These are phyloP conservation scores for Pachymerium ferrugineum DNA, from an alignment of 2,888 invertebrate genomes.

Conservation along the genomic window DNA sequence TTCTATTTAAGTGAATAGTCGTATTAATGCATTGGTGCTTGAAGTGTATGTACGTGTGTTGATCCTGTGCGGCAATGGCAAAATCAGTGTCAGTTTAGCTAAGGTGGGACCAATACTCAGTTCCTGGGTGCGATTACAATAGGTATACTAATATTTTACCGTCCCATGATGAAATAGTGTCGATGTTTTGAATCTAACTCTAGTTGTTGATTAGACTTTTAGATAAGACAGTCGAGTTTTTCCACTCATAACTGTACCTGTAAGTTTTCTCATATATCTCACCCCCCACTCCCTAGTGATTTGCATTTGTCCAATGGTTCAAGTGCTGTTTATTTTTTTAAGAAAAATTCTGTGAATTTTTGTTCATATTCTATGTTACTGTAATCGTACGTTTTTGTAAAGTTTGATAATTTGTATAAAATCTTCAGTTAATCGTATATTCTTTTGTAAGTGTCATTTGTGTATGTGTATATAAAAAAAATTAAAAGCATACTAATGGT, in stretches of 20 bases:
- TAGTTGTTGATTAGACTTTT: background rate
- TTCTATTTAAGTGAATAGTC: too few species aligned
- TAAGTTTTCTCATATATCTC: background rate
- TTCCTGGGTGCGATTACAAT: background rate
- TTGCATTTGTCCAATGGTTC: too few species aligned
- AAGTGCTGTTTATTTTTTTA: background rate
- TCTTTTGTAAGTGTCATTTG: background rate
- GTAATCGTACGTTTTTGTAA: background rate
- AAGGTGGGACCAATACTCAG: background rate
- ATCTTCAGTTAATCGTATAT: background rate
- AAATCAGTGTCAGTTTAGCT: background rate
- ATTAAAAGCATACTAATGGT: background rate
- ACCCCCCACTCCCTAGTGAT: too few species aligned
- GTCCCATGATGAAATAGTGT: background rate
- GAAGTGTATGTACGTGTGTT: background rate
- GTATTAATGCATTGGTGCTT: too few species aligned
- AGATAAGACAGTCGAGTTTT: background rate
- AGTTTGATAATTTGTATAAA: constrained; percentile 6
- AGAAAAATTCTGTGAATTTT: constrained; percentile 6
- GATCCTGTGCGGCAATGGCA: background rate
- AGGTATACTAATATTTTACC: background rate
- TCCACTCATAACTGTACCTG: background rate
- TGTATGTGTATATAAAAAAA: background rate
- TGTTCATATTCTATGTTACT: background rate
- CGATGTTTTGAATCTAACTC: background rate